Evolutionary conservation across 1,140 invertebrate species (phyloP), one percentile per base, ranked within the genome.

Genomic region (Triops longicaudatus): DNA sequence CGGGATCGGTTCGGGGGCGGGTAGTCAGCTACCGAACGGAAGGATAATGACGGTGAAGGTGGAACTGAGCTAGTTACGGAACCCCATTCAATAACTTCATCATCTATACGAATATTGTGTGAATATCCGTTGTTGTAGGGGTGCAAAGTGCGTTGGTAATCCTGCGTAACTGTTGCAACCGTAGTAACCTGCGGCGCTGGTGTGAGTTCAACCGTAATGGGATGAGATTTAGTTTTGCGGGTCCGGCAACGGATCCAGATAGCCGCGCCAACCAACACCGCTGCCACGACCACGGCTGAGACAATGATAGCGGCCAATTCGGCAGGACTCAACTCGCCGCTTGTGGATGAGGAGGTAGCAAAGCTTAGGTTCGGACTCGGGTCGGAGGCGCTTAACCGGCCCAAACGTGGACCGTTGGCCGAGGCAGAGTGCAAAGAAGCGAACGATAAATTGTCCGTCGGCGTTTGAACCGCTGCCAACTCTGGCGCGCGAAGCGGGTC

Each of bases 41-140:
- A 77, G 37, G 76, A 77, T 6, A 71, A 26, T 2, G 76, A 43
- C 5, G 76, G 76, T 42, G 76, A 77, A 7, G 76, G 76, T 26
- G 76, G 76, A 72, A 77, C 73, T 11, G 76, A 77, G 14, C 72
- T 73, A 11, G 72, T 73, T 7, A 77, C 44, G 5, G 76, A 77
- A 42, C 76, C 76, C 72, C 73, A 77, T 12, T 77, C 76, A 14
- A 72, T 77, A 26, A 77, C 50, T 63, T 63, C 50, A 63, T 63
- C 50, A 22, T 63, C 50, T 6, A 22, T 17, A 17, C 50, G 50
- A 22, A 63, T 63, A 63, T 63, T 17, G 22, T 63, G 50, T n/a
- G 50, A 22, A 22, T 63, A 63, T 22, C 50, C 50, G 17, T n/a
- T 63, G 22, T 17, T 63, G 17, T 63, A n/a, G 14, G 50, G 17